Conservation (phyloP, 2,113 vertebrate genomes). For the Sula dactylatra region DNA sequence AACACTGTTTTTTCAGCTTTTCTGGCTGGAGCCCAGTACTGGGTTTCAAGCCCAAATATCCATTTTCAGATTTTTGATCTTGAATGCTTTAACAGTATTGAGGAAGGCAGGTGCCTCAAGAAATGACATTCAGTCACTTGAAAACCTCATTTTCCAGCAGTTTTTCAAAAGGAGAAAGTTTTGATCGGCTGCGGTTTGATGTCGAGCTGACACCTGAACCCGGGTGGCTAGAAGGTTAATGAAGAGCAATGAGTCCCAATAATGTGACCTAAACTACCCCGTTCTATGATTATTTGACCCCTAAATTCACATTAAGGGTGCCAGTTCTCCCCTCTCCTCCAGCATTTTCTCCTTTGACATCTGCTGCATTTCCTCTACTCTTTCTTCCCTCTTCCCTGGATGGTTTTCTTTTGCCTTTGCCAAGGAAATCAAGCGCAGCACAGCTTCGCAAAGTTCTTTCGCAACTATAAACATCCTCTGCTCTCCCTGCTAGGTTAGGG, state of each 20-base stretch:
- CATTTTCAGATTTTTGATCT: neutral
- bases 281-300: neutral
- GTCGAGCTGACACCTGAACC: neutral
- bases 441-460: neutral
- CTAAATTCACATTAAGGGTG: neutral
- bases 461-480: neutral
- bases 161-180: neutral
- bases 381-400: neutral
- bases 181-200: neutral
- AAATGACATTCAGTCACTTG: neutral
- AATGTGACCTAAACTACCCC: neutral
- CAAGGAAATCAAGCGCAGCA: rapidly evolving
- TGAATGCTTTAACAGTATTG: neutral
- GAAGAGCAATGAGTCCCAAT: neutral
- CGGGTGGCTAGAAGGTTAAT: neutral
- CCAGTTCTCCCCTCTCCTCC: neutral
- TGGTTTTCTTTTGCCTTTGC: neutral
- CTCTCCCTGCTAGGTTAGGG: neutral
- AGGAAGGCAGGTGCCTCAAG: neutral
- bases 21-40: neutral
- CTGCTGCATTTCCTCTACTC: neutral
- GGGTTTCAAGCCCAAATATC: neutral
- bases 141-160: neutral
- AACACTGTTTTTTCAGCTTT: neutral
- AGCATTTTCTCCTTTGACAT: neutral